A percentile compares a stretch with the other conserved stretches of the same genome.
These are phyloP conservation scores for Miltochrista miniata DNA, from an alignment of 2,888 invertebrate species.

Conservation along the genomic window DNA sequence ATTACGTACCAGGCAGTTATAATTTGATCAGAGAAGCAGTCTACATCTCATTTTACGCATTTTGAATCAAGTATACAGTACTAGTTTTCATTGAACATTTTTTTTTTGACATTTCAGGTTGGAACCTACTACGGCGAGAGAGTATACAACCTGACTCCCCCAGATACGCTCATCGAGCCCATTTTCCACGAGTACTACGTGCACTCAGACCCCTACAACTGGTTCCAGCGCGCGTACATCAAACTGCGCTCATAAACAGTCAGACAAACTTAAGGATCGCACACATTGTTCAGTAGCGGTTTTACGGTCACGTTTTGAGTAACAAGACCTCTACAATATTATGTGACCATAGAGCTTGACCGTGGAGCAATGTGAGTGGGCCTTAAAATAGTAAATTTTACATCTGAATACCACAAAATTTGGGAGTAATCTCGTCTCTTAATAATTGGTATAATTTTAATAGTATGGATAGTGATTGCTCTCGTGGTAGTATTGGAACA, in stretches of 20 bases:
- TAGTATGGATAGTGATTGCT: not conserved
- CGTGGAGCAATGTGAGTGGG: too few relatives aligned
- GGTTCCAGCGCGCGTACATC: slow-evolving; percentile 79
- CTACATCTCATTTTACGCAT: too few relatives aligned
- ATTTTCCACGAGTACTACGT: slow-evolving; percentile 88
- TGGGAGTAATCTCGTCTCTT: not conserved
- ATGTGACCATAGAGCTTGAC: too few relatives aligned
- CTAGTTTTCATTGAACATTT: not conserved
- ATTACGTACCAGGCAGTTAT: too few relatives aligned
- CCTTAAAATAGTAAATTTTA: too few relatives aligned
- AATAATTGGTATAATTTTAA: not conserved
- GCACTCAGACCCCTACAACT: slow-evolving; percentile 82
- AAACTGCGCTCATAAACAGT: slow-evolving; percentile 77
- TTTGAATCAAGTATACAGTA: too few relatives aligned
- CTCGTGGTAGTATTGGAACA: not conserved
- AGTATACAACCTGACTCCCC: slow-evolving; percentile 87
- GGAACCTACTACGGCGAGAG: slow-evolving; percentile 95
- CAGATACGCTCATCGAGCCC: slow-evolving; percentile 86
- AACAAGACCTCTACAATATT: too few relatives aligned
- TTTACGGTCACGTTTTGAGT: not conserved
- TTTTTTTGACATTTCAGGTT: slow-evolving; percentile 65
- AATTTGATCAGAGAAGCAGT: too few relatives aligned
- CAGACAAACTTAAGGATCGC: not conserved
- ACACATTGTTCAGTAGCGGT: not conserved
- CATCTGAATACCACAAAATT: not conserved